phyloP scores from a whole-genome alignment of 2,888 invertebrate species.

The Apocheima hispidaria region DNA sequence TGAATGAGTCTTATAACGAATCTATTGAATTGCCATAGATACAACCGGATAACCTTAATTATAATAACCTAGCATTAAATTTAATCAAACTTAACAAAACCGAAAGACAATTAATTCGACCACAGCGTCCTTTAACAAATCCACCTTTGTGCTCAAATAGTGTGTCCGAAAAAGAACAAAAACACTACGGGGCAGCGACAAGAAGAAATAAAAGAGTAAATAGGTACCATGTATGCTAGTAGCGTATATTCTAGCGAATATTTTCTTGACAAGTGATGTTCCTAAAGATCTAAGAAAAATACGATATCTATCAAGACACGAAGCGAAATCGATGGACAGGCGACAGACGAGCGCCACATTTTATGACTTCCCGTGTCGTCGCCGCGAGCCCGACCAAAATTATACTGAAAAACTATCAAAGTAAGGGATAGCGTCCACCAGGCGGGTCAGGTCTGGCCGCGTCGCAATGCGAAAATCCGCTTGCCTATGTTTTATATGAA shows the following conservation, averaged over 20 bases:
- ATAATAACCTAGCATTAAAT: too few relatives aligned
- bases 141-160: too few relatives aligned
- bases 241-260: background rate
- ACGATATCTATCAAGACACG: constrained; percentile 16
- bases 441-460: too few relatives aligned
- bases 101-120: too few relatives aligned
- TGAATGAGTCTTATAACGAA: background rate
- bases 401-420: constrained; percentile 71
- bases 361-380: constrained; percentile 77
- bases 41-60: too few relatives aligned
- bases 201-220: too few relatives aligned
- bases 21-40: background rate
- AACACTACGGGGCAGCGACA: too few relatives aligned
- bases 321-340: constrained; percentile 15
- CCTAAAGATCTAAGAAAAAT: constrained; percentile 2
- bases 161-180: too few relatives aligned
- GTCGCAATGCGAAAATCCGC: too few relatives aligned
- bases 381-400: constrained; percentile 62
- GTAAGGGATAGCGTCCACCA: too few relatives aligned
- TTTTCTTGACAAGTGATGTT: background rate
- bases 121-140: background rate
- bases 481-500: too few relatives aligned
- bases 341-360: constrained; percentile 56
- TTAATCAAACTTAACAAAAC: too few relatives aligned
- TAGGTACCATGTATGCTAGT: background rate